These are phyloP conservation scores for Leptopilina myrica DNA, from an alignment of 2,888 invertebrate genomes.

Conservation along the genomic window DNA sequence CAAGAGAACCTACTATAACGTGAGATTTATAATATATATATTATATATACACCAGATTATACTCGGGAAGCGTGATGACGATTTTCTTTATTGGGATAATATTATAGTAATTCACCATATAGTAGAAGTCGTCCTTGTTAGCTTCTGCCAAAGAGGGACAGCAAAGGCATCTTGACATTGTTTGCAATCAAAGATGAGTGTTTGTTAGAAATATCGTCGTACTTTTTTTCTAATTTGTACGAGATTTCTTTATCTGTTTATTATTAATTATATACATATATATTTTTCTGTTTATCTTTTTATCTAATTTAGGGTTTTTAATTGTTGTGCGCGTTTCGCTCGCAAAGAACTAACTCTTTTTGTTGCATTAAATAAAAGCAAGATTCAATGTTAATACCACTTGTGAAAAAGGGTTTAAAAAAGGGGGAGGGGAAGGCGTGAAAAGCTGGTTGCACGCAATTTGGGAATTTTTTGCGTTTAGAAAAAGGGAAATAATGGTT, in stretches of 20 bases:
- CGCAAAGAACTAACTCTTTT: constrained; percentile 9
- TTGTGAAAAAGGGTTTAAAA: not conserved
- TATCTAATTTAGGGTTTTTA: constrained; percentile 29
- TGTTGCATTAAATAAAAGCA: constrained; percentile 22
- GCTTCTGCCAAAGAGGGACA: constrained; percentile 41
- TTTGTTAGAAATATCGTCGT: constrained; percentile 6
- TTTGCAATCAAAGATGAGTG: constrained; percentile 38
- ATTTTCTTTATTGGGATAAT: constrained; percentile 11
- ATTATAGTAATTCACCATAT: not conserved
- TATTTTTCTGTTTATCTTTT: constrained; percentile 16
- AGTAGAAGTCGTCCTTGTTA: constrained; percentile 5
- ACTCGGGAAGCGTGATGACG: constrained; percentile 32
- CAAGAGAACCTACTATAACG: too few relatives aligned
- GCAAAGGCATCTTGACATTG: constrained; percentile 32
- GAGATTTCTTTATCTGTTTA: constrained; percentile 21
- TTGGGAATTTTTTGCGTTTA: constrained; percentile 19
- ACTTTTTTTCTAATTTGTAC: not conserved
- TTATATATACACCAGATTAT: constrained; percentile 2
- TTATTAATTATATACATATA: not conserved
- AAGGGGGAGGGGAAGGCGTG: constrained; percentile 1
- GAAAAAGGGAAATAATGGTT: not conserved
- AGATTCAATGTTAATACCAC: constrained; percentile 27
- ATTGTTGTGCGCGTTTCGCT: constrained; percentile 26
- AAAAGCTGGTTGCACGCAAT: constrained; percentile 28
- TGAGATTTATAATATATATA: too few relatives aligned